A percentile compares a stretch with the other conserved stretches of the same genome.
Evolutionary conservation across 2,888 invertebrate genomes (phyloP).

Genomic region (Athripsodes cinereus): DNA sequence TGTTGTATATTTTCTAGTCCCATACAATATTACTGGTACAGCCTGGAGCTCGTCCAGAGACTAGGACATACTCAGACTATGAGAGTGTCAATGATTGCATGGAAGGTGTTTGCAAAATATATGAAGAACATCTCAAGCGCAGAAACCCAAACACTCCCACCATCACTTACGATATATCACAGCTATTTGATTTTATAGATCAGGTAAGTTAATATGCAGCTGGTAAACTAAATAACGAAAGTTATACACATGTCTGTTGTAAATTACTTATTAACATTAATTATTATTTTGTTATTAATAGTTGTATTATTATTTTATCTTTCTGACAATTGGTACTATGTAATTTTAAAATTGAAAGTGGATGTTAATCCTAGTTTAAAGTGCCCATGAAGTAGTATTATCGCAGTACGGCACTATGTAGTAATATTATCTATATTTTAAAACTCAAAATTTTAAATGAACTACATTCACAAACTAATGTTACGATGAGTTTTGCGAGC

Average conservation of each 20-base stretch:
- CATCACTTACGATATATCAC: constrained; percentile 97
- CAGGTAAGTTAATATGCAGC: constrained; percentile 52
- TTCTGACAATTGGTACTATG: background rate
- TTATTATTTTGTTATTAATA: too few species aligned
- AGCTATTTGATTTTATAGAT: constrained; percentile 97
- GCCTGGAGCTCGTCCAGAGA: constrained; percentile 88
- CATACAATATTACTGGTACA: constrained; percentile 96
- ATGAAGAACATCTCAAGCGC: constrained; percentile 95
- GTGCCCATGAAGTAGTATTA: too few species aligned
- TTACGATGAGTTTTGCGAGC: too few species aligned
- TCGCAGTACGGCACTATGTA: too few species aligned
- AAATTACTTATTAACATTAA: too few species aligned
- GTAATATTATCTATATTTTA: too few species aligned
- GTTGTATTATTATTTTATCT: background rate
- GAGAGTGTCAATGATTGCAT: constrained; percentile 97
- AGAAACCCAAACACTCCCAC: constrained; percentile 93
- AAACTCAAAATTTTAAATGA: too few species aligned
- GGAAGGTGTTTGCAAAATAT: constrained; percentile 99
- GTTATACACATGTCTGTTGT: too few species aligned
- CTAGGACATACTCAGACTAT: constrained; percentile 96
- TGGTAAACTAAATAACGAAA: too few species aligned
- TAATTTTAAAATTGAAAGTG: too few species aligned
- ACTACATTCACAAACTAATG: too few species aligned
- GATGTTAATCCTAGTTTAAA: too few species aligned
- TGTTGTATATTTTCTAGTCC: constrained; percentile 55